phyloP scores from a whole-genome alignment of 2,888 invertebrate species.

The Liopterus haemorrhoidalis region DNA sequence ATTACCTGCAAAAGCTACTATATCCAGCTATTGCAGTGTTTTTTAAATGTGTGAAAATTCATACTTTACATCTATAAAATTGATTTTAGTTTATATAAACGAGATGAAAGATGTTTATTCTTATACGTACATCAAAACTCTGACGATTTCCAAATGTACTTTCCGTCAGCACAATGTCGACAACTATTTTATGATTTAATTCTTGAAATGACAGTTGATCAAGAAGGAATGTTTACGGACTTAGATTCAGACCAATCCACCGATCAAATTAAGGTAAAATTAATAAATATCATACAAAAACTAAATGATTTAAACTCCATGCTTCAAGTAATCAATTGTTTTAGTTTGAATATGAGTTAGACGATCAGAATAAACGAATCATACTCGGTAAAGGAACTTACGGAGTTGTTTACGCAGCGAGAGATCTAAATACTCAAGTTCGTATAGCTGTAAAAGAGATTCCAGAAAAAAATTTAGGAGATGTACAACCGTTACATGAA shows the following conservation, averaged over 20 bases:
- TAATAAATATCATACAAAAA: conserved; percentile 15
- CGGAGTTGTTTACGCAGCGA: conserved; percentile 89
- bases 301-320: background rate
- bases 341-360: conserved; percentile 89
- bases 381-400: conserved; percentile 93
- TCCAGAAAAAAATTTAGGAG: conserved; percentile 90
- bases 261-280: conserved; percentile 63
- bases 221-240: conserved; percentile 70
- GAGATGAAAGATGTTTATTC: conserved; percentile 92
- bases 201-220: conserved; percentile 81
- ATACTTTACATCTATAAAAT: no score
- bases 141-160: conserved; percentile 97
- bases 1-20: no score
- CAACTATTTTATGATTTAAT: conserved; percentile 80
- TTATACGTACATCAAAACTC: conserved; percentile 97
- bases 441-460: conserved; percentile 98
- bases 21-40: no score
- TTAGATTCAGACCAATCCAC: conserved; percentile 68
- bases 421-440: conserved; percentile 86
- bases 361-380: conserved; percentile 80
- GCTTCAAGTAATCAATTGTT: conserved; percentile 29
- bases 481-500: conserved; percentile 96
- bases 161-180: conserved; percentile 79
- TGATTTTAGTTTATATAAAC: conserved; percentile 76
- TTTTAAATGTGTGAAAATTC: no score